Evolutionary conservation across 53 echinoderm and acorn worm genomes (phyloP), one percentile per base, ranked within the genome.

Genomic region (Actinopyga echinites): DNA sequence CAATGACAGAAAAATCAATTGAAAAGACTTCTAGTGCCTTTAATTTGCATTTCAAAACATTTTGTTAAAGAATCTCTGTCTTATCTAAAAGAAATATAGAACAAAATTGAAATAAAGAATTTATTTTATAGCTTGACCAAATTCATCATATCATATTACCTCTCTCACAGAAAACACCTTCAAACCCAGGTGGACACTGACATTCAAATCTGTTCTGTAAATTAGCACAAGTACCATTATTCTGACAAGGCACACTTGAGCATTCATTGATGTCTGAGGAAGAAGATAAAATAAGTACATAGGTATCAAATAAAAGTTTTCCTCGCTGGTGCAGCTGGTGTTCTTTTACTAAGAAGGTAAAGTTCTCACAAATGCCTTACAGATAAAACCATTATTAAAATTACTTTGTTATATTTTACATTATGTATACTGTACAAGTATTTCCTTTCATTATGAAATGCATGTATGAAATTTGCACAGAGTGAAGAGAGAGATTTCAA

Each of bases 171-270:
- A 85, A 61, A 5, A 37, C 40, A 6, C 85, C 85, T 63, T 74
- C 60, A 59, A 56, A 85, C 11, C 85, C 85, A 26, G 85, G 75
- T 28, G 60, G 75, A 22, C 85, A 85, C 11, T 58, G 40, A 61
- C 85, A 85, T 45, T 74, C 62, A 75, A 75, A 75, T 7, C 42
- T 80, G 63, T 62, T 80, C 35, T 80, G 42, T 33, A 84, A 31
- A 38, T 89, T 84, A 23, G 34, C 20, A 36, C 89, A 89, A 4
- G 82, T 82, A 2, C 89, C 89, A 37, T 79, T 84, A 44, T 89
- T 89, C 21, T 69, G 69, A 63, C 89, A 89, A 20, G 89, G 65
- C 85, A 77, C 22, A 67, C 79, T 79, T 67, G 86, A 78, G 30
- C 86, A 86, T 36, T 86, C 86, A 79, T 86, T 75, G 36, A 79